These are phyloP conservation scores for Manacus vitellinus DNA, from an alignment of 2,113 vertebrate genomes.

Conservation along the genomic window DNA sequence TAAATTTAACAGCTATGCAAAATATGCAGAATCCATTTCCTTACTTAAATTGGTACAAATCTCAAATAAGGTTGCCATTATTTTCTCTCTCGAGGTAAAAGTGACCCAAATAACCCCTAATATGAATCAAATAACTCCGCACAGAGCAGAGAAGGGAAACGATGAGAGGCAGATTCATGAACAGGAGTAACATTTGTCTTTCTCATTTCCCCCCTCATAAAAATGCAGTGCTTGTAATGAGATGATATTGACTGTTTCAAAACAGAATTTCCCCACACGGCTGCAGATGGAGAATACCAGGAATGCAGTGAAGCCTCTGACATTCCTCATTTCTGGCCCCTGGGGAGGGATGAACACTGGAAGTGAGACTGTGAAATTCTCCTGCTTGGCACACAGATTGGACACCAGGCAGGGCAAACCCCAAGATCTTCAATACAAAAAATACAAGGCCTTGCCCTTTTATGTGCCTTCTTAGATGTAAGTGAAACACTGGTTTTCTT, in stretches of 20 bases:
- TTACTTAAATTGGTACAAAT: constrained; percentile 27
- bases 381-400: neutral
- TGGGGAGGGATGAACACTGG: neutral
- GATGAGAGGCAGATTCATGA: neutral
- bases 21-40: constrained; percentile 43
- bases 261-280: neutral
- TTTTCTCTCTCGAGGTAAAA: constrained; percentile 21
- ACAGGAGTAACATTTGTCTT: neutral
- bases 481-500: neutral
- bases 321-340: neutral
- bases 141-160: neutral
- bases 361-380: neutral
- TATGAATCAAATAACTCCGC: constrained; percentile 21
- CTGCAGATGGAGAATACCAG: neutral
- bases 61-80: constrained; percentile 29
- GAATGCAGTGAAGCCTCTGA: neutral
- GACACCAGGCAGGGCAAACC: neutral
- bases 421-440: neutral
- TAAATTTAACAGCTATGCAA: constrained; percentile 19
- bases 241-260: neutral
- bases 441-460: neutral
- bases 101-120: constrained; percentile 24
- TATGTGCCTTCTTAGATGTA: neutral
- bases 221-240: neutral
- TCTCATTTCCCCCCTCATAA: neutral